Conservation (phyloP, 1,140 invertebrate species). For the Hycleus cichorii region DNA sequence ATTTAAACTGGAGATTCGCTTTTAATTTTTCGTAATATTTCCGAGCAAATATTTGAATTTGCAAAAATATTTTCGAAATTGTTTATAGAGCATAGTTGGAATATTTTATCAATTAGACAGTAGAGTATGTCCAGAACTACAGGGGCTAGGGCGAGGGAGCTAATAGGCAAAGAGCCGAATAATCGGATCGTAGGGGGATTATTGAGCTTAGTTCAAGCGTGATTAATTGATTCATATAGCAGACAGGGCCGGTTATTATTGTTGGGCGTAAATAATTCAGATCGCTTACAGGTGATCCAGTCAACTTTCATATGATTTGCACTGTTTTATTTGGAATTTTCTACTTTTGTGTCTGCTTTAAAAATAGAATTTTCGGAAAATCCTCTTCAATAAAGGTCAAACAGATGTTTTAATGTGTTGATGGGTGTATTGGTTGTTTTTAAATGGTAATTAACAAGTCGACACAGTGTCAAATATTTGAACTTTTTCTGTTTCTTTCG, state of each 20-base stretch:
- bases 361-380: no score
- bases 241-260: slow-evolving; percentile 31
- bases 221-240: slow-evolving; percentile 37
- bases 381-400: no score
- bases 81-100: slow-evolving; percentile 24
- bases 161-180: slow-evolving; percentile 31
- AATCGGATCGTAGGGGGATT: slow-evolving; percentile 34
- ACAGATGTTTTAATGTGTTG: background rate
- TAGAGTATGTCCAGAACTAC: slow-evolving; percentile 1
- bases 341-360: no score
- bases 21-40: background rate
- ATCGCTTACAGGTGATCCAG: slow-evolving; percentile 29
- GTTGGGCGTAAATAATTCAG: slow-evolving; percentile 31
- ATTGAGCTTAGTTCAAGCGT: slow-evolving; percentile 32
- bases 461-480: slow-evolving; percentile 2
- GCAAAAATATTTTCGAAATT: slow-evolving; percentile 2
- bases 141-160: slow-evolving; percentile 8
- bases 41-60: background rate
- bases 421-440: slow-evolving; percentile 4
- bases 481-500: background rate
- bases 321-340: background rate
- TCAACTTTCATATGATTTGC: slow-evolving; percentile 11
- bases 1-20: background rate
- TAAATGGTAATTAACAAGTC: slow-evolving; percentile 3
- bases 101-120: slow-evolving; percentile 33